Percentiles rank a stretch among this genome's conserved stretches.
These are phyloP conservation scores for Xanthostigma xanthostigma DNA, from an alignment of 2,888 invertebrate species.

Conservation along the genomic window DNA sequence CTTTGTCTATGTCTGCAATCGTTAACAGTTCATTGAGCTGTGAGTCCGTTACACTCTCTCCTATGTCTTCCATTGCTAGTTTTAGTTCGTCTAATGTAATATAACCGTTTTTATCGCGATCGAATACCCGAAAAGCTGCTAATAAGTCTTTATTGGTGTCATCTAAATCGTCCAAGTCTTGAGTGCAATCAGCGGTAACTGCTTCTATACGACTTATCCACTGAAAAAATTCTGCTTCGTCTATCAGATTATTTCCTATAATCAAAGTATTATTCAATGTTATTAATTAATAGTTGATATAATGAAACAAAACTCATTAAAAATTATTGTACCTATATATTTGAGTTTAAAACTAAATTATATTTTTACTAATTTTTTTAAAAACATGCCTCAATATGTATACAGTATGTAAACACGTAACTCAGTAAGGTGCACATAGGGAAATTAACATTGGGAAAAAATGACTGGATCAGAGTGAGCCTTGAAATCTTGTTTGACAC, in stretches of 20 bases:
- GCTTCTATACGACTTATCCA: slow-evolving; percentile 64
- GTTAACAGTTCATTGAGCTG: slow-evolving; percentile 60
- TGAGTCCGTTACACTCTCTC: slow-evolving; percentile 58
- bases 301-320: too few relatives aligned
- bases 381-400: too few relatives aligned
- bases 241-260: slow-evolving; percentile 57
- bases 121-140: slow-evolving; percentile 82
- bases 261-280: slow-evolving; percentile 11
- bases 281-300: not conserved
- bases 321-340: too few relatives aligned
- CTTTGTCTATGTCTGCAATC: slow-evolving; percentile 63
- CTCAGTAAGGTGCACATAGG: too few relatives aligned
- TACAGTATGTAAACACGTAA: too few relatives aligned
- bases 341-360: too few relatives aligned
- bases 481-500: too few relatives aligned
- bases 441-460: too few relatives aligned
- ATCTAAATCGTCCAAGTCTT: slow-evolving; percentile 40
- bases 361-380: too few relatives aligned
- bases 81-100: slow-evolving; percentile 68
- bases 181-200: slow-evolving; percentile 41
- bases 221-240: slow-evolving; percentile 62
- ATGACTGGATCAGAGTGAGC: too few relatives aligned
- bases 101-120: slow-evolving; percentile 80
- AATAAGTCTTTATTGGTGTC: slow-evolving; percentile 64
- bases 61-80: slow-evolving; percentile 70